A percentile compares a stretch with the other conserved stretches of the same genome.
Conservation (phyloP, 2,888 invertebrate genomes). For the Stenodema calcarata region DNA sequence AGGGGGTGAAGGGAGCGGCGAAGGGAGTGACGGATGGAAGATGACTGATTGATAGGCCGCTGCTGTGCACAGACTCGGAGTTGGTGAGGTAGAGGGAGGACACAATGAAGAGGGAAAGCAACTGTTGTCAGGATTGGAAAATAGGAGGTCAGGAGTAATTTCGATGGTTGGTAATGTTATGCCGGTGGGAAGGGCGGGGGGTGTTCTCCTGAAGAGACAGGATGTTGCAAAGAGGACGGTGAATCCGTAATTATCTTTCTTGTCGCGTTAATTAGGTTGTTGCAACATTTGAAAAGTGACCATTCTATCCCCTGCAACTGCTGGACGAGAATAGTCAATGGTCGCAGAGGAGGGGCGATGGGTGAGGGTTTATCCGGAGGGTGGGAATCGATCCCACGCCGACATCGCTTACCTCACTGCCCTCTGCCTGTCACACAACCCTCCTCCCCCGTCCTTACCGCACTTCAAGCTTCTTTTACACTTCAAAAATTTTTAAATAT, state of each 20-base stretch:
- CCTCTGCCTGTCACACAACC: background rate
- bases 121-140: background rate
- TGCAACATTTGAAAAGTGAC: constrained; percentile 26
- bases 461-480: too few relatives aligned
- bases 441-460: too few relatives aligned
- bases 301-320: background rate
- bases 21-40: background rate
- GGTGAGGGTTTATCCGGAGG: background rate
- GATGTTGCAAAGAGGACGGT: too few relatives aligned
- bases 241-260: constrained; percentile 33
- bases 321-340: too few relatives aligned
- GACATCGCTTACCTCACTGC: background rate
- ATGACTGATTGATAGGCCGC: background rate
- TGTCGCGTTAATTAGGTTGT: constrained; percentile 24
- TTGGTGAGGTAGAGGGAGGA: background rate
- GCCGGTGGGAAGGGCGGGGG: background rate
- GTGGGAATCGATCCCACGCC: background rate
- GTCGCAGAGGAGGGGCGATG: background rate
- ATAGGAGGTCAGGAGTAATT: background rate
- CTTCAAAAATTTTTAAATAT: too few relatives aligned
- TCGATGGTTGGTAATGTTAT: background rate
- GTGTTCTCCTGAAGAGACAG: too few relatives aligned
- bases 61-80: too few relatives aligned
- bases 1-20: background rate
- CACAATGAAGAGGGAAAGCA: background rate